A percentile compares a stretch with the other conserved stretches of the same genome.
Evolutionary conservation across 2,113 vertebrate species (phyloP).

Genomic region (Tachuris rubrigastra): DNA sequence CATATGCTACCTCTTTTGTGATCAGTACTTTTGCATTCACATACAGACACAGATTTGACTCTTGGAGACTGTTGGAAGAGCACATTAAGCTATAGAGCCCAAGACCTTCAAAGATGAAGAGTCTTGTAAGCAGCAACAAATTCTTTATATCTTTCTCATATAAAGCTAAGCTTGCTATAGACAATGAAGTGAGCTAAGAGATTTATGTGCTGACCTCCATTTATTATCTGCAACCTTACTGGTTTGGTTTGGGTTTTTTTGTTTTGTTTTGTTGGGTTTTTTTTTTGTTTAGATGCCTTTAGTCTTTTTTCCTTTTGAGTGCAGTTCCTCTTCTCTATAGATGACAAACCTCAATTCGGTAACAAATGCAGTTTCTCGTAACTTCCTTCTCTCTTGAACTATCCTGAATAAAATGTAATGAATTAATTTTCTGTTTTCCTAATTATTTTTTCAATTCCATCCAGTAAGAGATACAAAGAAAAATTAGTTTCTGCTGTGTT

Average conservation of each 20-base stretch:
- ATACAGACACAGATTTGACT: neutral
- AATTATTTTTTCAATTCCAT: neutral
- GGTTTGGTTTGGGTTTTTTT: neutral
- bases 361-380: neutral
- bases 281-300: neutral
- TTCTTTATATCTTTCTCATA: neutral
- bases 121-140: neutral
- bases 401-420: neutral
- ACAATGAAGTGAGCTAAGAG: neutral
- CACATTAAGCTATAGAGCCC: neutral
- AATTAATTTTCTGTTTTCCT: neutral
- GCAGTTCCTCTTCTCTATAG: neutral
- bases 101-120: neutral
- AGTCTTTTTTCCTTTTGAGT: neutral
- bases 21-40: neutral
- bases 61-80: conserved; percentile 7
- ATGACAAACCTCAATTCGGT: neutral
- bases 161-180: neutral
- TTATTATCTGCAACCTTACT: neutral
- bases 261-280: too few relatives aligned
- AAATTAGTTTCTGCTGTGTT: neutral
- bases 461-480: neutral
- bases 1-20: conserved; percentile 13
- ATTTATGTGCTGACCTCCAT: neutral
- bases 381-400: neutral